Conservation (phyloP, 2,797 vertebrate species). For the Sebastes vulpes region DNA sequence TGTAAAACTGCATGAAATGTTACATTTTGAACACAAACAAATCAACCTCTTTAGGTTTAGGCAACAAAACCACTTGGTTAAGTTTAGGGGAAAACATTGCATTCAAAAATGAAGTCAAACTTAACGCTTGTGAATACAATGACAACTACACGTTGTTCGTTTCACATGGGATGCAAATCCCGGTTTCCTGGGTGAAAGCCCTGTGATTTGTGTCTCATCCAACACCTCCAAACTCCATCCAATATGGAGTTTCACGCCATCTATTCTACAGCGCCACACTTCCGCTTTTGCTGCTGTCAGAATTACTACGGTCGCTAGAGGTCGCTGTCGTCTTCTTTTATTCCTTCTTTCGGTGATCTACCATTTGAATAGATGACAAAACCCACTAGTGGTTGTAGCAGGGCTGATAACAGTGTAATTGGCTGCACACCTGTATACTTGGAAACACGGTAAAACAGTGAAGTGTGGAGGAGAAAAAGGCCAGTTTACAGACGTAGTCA, state of each 20-base stretch:
- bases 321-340: too few relatives aligned
- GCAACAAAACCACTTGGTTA: neutral
- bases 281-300: too few relatives aligned
- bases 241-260: neutral
- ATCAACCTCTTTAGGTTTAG: neutral
- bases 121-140: neutral
- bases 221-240: neutral
- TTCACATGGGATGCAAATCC: neutral
- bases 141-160: neutral
- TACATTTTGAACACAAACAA: neutral
- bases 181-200: neutral
- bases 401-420: neutral
- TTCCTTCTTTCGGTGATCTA: too few relatives aligned
- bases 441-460: neutral
- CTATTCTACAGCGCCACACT: too few relatives aligned
- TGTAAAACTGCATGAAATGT: neutral
- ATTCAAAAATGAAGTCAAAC: neutral
- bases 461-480: neutral
- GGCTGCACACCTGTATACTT: neutral
- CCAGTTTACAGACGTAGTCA: neutral
- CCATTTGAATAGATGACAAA: neutral
- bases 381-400: too few relatives aligned
- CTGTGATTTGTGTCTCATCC: neutral
- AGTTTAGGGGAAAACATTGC: neutral
- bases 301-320: too few relatives aligned